Percentiles rank a stretch among this genome's conserved stretches.
These are phyloP conservation scores for Micronycteris hirsuta DNA, from an alignment of 2,113 vertebrate species.

Conservation along the genomic window DNA sequence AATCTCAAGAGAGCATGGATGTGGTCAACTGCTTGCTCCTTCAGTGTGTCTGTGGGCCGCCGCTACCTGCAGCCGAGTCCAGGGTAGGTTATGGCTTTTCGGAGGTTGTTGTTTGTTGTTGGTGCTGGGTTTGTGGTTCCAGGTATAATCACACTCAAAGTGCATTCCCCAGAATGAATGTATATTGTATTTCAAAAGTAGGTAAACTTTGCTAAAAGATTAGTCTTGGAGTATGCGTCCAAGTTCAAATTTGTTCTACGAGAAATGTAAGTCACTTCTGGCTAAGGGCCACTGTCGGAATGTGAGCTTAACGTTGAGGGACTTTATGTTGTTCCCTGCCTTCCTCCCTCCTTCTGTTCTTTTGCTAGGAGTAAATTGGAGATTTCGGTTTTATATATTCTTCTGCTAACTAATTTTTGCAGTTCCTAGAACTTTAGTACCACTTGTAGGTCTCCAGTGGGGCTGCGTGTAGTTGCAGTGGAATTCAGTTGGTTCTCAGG, in stretches of 20 bases:
- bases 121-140: neutral
- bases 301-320: neutral
- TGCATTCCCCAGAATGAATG: neutral
- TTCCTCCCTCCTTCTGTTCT: neutral
- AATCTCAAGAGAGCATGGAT: constrained; percentile 57
- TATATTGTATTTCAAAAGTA: neutral
- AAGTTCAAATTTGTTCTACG: neutral
- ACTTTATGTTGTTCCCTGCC: neutral
- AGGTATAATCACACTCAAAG: neutral
- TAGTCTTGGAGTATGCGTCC: neutral
- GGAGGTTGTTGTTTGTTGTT: neutral
- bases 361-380: neutral
- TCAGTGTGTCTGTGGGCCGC: constrained; percentile 84
- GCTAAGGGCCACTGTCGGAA: neutral
- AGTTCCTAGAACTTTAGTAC: neutral
- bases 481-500: neutral
- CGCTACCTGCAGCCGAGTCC: constrained; percentile 71
- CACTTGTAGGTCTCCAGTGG: neutral
- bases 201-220: neutral
- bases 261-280: neutral
- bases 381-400: neutral
- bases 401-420: neutral
- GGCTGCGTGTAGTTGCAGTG: too few species aligned
- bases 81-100: constrained; percentile 80
- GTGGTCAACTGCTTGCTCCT: constrained; percentile 83